Base-by-base conservation (phyloP, 2,888 invertebrate genomes). In the Drosophila testacea region DNA sequence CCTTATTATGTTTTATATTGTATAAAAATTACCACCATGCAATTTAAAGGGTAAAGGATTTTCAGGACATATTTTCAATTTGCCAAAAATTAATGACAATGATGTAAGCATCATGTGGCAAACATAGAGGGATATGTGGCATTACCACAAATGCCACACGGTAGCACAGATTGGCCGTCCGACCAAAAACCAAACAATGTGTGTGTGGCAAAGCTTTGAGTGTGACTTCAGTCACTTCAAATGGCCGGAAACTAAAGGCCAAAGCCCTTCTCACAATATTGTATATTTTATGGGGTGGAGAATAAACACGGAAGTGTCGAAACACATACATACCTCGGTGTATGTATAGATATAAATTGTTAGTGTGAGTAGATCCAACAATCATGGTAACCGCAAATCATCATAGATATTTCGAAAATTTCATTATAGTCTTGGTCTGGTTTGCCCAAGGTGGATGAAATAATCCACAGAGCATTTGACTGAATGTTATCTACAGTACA, bases 351-450 rank as follows among this genome's bases (percentile, higher is more conserved):
- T 27, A n/a, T 27, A 22, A 22, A 22, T 22, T n/a, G 11, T 56
- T 22, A 13, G 51, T 32, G 30, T 47, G 47, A 28, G 32, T 6
- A 32, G 36, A 46, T 28, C 54, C 65, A 62, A 63, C 78, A 75
- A 75, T 77, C 78, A 73, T 69, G 61, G 73, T 69, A 74, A 81
- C 81, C 79, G 80, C 85, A 85, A 85, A 89, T 85, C 85, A 85
- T 85, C 89, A 85, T 83, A 76, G 88, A 87, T 89, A 85, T 87
- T 85, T 89, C 70, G 82, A 87, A 87, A 85, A 89, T 86, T 89
- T 89, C 85, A 87, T 86, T 89, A 87, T 72, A 80, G 41, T 13
- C 64, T 60, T 57, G 55, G 77, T 51, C 61, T 64, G 59, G 56
- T 60, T 73, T 32, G 38, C 55, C 55, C 64, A 46, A 77, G 83